Evolutionary conservation across 2,888 invertebrate species (phyloP).

Genomic region (Lasioglossum malachurum): DNA sequence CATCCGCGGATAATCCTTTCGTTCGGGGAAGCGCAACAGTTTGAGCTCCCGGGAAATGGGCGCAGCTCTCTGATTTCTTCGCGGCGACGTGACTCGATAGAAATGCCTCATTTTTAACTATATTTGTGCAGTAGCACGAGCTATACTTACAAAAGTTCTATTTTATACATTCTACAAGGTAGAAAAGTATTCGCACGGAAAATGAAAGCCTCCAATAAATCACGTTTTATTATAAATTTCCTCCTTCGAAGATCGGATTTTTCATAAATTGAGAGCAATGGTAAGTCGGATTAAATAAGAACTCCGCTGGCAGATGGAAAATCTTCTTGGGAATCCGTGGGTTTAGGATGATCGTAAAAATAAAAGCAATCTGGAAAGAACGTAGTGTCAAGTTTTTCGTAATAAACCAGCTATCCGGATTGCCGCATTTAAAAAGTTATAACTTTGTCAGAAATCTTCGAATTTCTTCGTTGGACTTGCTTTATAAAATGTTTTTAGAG

Average conservation of each 20-base stretch:
- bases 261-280: not conserved
- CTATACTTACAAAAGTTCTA: too few species aligned
- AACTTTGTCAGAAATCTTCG: not conserved
- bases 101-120: not conserved
- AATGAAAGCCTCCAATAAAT: not conserved
- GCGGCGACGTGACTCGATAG: not conserved
- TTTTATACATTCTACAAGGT: too few species aligned
- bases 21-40: not conserved
- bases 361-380: not conserved
- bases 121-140: not conserved
- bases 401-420: not conserved
- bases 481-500: not conserved
- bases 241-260: not conserved
- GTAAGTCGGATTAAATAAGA: not conserved
- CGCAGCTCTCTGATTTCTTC: not conserved
- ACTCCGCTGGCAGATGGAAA: not conserved
- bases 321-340: not conserved
- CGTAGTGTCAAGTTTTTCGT: not conserved
- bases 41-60: not conserved
- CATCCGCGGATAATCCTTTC: conserved; percentile 1
- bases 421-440: not conserved
- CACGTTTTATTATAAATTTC: not conserved
- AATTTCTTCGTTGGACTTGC: not conserved
- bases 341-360: not conserved
- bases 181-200: not conserved